Conservation (phyloP, 2,797 vertebrate genomes). For the Setipinna tenuifilis region DNA sequence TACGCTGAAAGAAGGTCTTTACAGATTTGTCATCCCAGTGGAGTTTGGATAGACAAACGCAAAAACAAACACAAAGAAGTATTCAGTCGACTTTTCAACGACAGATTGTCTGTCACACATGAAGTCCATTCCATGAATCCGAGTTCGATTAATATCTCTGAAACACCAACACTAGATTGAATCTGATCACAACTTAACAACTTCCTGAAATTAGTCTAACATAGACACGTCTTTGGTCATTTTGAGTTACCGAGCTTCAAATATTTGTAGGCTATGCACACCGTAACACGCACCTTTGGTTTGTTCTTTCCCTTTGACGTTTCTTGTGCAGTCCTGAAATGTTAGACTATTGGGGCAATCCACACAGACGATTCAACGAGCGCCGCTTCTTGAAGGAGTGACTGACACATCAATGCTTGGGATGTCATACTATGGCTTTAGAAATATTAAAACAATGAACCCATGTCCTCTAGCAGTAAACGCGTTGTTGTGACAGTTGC, state of each 20-base stretch:
- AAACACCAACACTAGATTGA: conserved; percentile 1
- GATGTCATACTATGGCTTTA: conserved; percentile 47
- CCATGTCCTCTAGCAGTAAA: background rate
- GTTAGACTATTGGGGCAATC: background rate
- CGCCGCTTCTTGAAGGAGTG: conserved; percentile 42
- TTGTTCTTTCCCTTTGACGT: conserved; percentile 33
- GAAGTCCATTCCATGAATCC: conserved; percentile 4
- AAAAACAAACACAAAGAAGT: conserved; percentile 21
- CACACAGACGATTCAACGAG: conserved; percentile 7
- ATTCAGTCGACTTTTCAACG: conserved; percentile 16
- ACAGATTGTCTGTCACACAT: conserved; percentile 18
- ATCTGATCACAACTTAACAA: background rate
- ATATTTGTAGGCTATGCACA: conserved; percentile 21
- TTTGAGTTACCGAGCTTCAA: conserved; percentile 36
- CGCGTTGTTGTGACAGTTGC: conserved; percentile 15
- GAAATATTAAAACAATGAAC: conserved; percentile 51
- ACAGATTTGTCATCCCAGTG: conserved; percentile 46
- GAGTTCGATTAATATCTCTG: background rate
- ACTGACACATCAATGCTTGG: conserved; percentile 34
- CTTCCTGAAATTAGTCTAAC: conserved; percentile 17
- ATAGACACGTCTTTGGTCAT: conserved; percentile 43
- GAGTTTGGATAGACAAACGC: conserved; percentile 21
- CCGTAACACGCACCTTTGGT: conserved; percentile 24
- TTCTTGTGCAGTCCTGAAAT: conserved; percentile 9
- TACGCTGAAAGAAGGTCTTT: background rate